Evolutionary conservation across 2,113 vertebrate species (phyloP).

Genomic region (Hemiprocne comata): DNA sequence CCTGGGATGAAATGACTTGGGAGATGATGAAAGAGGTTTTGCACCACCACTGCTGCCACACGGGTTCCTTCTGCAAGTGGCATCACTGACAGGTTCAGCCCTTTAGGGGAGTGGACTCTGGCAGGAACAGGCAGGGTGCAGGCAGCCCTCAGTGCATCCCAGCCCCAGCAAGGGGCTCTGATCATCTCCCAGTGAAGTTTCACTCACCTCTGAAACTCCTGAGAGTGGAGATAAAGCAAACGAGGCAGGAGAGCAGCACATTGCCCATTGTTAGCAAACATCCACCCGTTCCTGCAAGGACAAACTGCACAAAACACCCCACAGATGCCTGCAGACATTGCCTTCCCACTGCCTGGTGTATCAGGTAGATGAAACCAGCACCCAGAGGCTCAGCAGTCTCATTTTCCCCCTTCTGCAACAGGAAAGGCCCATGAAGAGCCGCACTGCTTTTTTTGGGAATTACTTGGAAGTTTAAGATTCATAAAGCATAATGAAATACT

Average conservation of each 20-base stretch:
- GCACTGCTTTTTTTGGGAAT: neutral
- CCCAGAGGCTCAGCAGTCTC: neutral
- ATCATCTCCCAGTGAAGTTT: neutral
- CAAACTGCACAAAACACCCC: rapidly evolving
- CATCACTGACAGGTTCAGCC: neutral
- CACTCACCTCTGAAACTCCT: neutral
- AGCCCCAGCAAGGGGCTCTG: rapidly evolving
- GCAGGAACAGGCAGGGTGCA: neutral
- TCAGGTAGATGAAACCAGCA: neutral
- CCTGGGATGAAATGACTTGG: neutral
- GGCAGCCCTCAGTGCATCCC: neutral
- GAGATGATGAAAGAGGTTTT: neutral
- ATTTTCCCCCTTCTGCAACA: neutral
- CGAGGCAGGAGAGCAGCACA: neutral
- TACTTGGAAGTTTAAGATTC: neutral
- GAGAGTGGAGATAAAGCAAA: neutral
- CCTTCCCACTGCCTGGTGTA: rapidly evolving
- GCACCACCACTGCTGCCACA: rapidly evolving
- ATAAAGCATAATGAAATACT: neutral
- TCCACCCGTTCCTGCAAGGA: rapidly evolving
- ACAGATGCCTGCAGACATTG: neutral
- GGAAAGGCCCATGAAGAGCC: neutral
- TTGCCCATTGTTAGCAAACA: rapidly evolving
- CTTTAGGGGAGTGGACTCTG: rapidly evolving
- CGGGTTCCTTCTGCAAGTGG: neutral